Base-by-base conservation (phyloP, 2,797 vertebrate genomes). In the Cyclura pinguis region DNA sequence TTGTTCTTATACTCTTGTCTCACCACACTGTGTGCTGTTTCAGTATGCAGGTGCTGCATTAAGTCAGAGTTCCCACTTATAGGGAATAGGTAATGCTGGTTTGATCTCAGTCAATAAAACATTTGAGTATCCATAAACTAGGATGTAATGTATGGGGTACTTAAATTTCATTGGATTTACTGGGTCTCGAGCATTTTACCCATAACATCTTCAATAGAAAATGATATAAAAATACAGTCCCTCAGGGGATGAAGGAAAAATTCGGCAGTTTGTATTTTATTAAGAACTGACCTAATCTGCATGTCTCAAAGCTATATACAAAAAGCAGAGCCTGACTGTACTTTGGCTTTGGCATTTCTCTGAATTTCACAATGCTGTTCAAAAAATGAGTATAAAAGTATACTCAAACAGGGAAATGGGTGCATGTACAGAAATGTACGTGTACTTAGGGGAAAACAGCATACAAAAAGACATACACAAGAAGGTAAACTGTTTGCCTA, bases 381-480 rank as follows among this genome's bases (percentile, higher is more conserved):
- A 42, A 8, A 1, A 24, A 47, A 42, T 47, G 14, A 42, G 38
- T 27, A 78, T 29, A 42, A 47, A 59, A 82, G 12, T 24, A 10
- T 2, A 27, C 4, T 13, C 20, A 83, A 32, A 78, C 27, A 55
- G 9, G 42, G 8, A 50, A 14, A 82, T 24, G 0, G 50, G 27
- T 6, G 86, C 50, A 64, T 47, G 59, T n/a, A 84, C 84, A 92
- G 76, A 92, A 87, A 1, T 94, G 64, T 67, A 27, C 27, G 20
- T 96, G 22, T 22, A 2, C 32, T 35, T 74, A 24, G 12, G 0
- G 29, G 35, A 1, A 59, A 62, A 47, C 29, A 32, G 42, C 35
- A 12, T 32, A 77, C 2, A 32, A 29, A 80, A 80, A 32, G 50
- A 13, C 27, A 32, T 29, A 29, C 16, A 4, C 1, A 7, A n/a